A percentile compares a stretch with the other conserved stretches of the same genome.
These are phyloP conservation scores for Chelonus formosanus DNA, from an alignment of 2,888 invertebrate species.

Conservation along the genomic window DNA sequence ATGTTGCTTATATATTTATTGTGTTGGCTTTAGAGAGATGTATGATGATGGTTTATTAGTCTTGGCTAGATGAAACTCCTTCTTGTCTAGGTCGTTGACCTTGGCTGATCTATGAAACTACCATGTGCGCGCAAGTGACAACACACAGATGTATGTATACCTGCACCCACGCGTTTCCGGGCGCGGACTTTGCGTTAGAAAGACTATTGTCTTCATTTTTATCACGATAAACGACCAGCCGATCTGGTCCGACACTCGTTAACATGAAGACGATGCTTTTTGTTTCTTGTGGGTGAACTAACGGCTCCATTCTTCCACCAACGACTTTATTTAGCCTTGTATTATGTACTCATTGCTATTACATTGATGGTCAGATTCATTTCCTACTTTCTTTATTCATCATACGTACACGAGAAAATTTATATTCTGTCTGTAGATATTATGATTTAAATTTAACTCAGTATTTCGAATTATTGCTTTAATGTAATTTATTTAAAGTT, in stretches of 20 bases:
- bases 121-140: constrained; percentile 28
- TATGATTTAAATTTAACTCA: no score
- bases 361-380: not conserved
- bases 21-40: not conserved
- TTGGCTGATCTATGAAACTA: constrained; percentile 42
- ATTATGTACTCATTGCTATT: not conserved
- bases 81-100: constrained; percentile 46
- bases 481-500: no score
- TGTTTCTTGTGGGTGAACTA: constrained; percentile 20
- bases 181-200: constrained; percentile 36
- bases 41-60: not conserved
- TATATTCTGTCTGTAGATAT: no score
- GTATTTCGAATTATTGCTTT: no score
- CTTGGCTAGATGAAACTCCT: constrained; percentile 1
- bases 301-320: constrained; percentile 2
- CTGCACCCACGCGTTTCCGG: constrained; percentile 49
- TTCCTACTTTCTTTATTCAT: not conserved
- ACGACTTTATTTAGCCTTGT: constrained; percentile 2
- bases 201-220: constrained; percentile 31
- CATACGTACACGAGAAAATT: no score
- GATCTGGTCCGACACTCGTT: constrained; percentile 26
- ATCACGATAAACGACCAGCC: constrained; percentile 13
- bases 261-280: constrained; percentile 33
- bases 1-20: no score
- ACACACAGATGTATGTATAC: constrained; percentile 20